Base-by-base conservation (phyloP, 2,888 invertebrate genomes). In the Chesias legatella region DNA sequence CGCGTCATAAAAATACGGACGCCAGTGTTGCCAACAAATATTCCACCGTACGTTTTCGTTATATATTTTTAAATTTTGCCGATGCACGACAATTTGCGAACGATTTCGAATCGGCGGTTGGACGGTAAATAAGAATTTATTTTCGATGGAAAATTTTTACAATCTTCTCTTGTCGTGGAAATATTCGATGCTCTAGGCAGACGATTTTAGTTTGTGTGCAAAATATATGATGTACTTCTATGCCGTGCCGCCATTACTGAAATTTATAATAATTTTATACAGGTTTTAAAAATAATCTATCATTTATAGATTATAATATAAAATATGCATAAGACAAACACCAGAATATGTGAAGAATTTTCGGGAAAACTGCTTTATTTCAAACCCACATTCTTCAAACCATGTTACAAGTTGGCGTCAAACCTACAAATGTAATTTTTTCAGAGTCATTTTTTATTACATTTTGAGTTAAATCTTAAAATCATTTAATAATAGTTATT, bases 41-140 rank as follows among this genome's bases (percentile, higher is more conserved):
- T 40, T 33, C 23, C 13, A 13, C 40, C 56, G 40, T 51, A 53
- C 48, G 53, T 45, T 50, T 36, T 28, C 31, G 26, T 32, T 17
- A 47, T 45, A 53, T 52, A 53, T 54, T 51, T 44, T 49, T 43
- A 56, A 57, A 49, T 36, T 49, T 43, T 33, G 10, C 33, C 40
- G 43, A 38, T 46, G 37, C 46, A 49, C 47, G 48, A 54, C 56
- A 56, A 56, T 56, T 56, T 56, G 53, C 53, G 49, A 53, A 49
- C 49, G 51, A 53, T 52, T 56, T 51, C 40, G 28, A 38, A 40
- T 40, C 25, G 24, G 45, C 34, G 43, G 40, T 53, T 46, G 49
- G 39, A 38, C 43, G 47, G 51, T 53, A 54, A 57, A 57, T 53
- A 53, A 43, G 48, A 53, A 57, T 53, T 54, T 56, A 51, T 54